Base-by-base conservation (phyloP, 1,140 invertebrate genomes). In the Leguminivora glycinivorella region DNA sequence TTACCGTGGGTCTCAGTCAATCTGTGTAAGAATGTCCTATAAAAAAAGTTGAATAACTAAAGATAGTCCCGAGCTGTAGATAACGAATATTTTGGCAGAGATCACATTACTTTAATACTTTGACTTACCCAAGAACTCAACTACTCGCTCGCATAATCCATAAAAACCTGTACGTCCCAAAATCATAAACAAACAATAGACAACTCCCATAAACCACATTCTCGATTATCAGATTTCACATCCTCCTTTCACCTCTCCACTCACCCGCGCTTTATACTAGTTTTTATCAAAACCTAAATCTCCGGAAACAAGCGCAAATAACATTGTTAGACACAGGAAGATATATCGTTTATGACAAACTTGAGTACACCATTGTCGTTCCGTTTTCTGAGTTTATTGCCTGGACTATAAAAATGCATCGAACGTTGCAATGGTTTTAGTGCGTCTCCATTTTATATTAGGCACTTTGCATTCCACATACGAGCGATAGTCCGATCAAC, bases 301-400 rank as follows among this genome's bases (percentile, higher is more conserved):
- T 56, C 56, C 40, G 24, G 40, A 43, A 43, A 43, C 40, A 60
- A 26, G 58, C 25, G 26, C 40, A 82, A 80, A 75, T 84, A 79
- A 87, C 82, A 82, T 74, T 83, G 82, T 84, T 80, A 70, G 38
- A 19, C 38, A 72, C 72, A 75, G 77, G 81, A 81, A 82, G 78
- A 84, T 83, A 78, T 79, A 84, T 56, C 73, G 82, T 85, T 86
- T 86, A 88, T 81, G 83, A 80, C 80, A 58, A 73, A 80, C 78
- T 83, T 86, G 84, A 85, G 78, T 80, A 78, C 79, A 77, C 80
- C 76, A 82, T 83, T 80, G 83, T 84, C 77, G 81, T 84, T 82
- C 80, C 73, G 75, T 72, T 76, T 69, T 63, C 71, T 56, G 74
- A 73, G 80, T 88, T 88, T 86, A 88, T 85, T 73, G 76, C 75